Evolutionary conservation across 2,888 invertebrate genomes (phyloP), one percentile per base, ranked within the genome.

Genomic region (Apomyelois bistriatella): DNA sequence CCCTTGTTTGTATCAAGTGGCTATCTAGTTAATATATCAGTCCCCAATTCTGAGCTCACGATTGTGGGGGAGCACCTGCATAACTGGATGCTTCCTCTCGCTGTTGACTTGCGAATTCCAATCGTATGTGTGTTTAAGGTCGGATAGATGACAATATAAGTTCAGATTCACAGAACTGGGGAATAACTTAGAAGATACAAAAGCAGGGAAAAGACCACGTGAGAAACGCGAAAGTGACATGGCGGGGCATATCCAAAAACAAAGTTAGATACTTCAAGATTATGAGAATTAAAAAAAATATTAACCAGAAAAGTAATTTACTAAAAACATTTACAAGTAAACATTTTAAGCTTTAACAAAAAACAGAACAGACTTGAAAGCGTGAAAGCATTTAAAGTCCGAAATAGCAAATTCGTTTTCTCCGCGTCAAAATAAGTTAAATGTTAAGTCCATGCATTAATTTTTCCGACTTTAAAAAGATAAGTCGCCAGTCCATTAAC

Each of bases 21-120:
- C 41, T 46, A 15, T 46, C 46, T 28, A 46, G 46, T 46, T 35
- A 35, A 10, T 4, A 10, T 4, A 28, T 43, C 30, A 35, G n/a
- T 35, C 46, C 35, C 42, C 52, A 40, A 53, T 48, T 15, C 53
- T 49, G 66, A 72, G 76, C 76, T 57, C 76, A 76, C 80, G 77
- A 22, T 22, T 53, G 56, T 64, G 64, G 78, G 74, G 75, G 62
- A 72, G 70, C 74, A 80, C 79, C 79, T 79, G 76, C 54, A 76
- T 72, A 82, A 82, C 74, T 79, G 57, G 76, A 73, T 64, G 73
- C 80, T 72, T 82, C 82, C 82, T 78, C 67, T 48, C 50, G 50
- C 43, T 51, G 38, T 50, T 41, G 16, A 30, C 30, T 8, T 10
- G 35, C 46, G 16, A 46, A 46, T 46, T 40, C 40, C 40, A 40